Evolutionary conservation across 2,888 invertebrate species (phyloP), one percentile per base, ranked within the genome.

Genomic region (Orthosia gothica): DNA sequence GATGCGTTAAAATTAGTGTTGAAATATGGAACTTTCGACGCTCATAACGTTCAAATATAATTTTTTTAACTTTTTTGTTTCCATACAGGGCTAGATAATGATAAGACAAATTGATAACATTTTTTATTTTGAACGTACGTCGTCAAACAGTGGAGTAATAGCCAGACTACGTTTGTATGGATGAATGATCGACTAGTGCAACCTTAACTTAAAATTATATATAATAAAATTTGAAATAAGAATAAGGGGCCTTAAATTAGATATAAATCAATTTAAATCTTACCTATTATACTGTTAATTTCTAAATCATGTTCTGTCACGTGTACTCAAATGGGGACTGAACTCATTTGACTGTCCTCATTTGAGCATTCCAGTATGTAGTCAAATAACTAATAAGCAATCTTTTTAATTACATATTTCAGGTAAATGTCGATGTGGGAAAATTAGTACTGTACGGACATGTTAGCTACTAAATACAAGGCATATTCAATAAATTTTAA

Each of bases 401-500:
- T 20, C n/a, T 7, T n/a, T 9, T 3, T 23, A 63, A 26, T n/a
- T 0, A 49, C 7, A 15, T 40, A 26, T 52, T 52, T 49, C 40
- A 47, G 16, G 2, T n/a, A 26, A 4, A 49, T 20, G 32, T 23
- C 45, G 11, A 54, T 15, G 49, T 49, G 45, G 74, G 81, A 2
- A 63, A 71, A 85, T 90, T 91, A 91, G 91, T 91, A 87, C 26
- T 57, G 63, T n/a, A 79, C 47, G 65, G 89, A 90, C 89, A 91
- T 91, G 91, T 91, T 91, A 91, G 76, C 79, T 49, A 89, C 85
- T 73, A 86, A 91, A 89, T 73, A 86, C 88, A 86, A 76, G 74
- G 59, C 61, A 80, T 79, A 66, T 72, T 77, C 9, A 84, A 80
- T 81, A 79, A 77, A 86, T 81, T 87, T 87, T 87, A 81, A 87